phyloP scores from a whole-genome alignment of 2,113 vertebrate species.

The Cyanoderma ruficeps region DNA sequence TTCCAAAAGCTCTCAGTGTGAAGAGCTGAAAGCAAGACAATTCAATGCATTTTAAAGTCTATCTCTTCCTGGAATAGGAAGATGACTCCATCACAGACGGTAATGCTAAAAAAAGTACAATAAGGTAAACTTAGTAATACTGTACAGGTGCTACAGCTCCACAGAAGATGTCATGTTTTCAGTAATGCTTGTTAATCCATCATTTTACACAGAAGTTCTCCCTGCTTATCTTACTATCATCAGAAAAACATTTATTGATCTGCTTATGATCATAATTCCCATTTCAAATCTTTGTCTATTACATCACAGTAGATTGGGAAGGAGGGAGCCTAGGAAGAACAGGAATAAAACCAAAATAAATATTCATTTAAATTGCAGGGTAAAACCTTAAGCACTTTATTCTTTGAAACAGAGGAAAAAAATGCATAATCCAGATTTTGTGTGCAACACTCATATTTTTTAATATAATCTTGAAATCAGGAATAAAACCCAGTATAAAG shows the following conservation, averaged over 20 bases:
- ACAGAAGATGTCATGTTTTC: neutral
- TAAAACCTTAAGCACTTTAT: slow-evolving; percentile 2
- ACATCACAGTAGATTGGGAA: neutral
- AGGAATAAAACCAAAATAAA: neutral
- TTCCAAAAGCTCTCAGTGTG: neutral
- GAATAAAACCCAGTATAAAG: neutral
- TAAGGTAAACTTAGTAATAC: neutral
- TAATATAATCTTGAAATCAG: neutral
- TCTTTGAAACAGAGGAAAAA: neutral
- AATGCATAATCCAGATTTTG: neutral
- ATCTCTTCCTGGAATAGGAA: neutral
- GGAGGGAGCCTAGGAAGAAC: neutral
- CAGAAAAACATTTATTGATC: neutral
- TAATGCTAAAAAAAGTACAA: neutral
- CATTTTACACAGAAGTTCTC: neutral
- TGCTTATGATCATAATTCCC: neutral
- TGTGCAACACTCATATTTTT: neutral
- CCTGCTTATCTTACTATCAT: neutral
- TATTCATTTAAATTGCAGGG: neutral
- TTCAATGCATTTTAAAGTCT: neutral
- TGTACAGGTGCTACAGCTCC: neutral
- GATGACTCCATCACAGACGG: neutral
- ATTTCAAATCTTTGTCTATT: neutral
- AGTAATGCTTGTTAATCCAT: neutral
- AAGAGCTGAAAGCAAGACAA: neutral